Evolutionary conservation across 2,113 vertebrate genomes (phyloP).

Genomic region (Cygnus atratus): DNA sequence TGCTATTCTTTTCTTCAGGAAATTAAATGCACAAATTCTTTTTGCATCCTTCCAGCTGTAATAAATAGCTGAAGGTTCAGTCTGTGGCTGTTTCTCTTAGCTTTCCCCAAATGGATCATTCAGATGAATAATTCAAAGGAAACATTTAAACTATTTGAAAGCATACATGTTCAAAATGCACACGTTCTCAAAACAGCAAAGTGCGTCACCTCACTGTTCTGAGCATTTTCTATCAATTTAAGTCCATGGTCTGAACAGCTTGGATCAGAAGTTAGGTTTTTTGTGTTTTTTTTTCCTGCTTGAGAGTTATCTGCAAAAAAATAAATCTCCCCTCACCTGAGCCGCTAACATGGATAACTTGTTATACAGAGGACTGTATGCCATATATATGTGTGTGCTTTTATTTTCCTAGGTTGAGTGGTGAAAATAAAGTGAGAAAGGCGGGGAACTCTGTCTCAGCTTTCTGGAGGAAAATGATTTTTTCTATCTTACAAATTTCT

Average conservation of each 20-base stretch:
- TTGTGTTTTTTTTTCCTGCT: not conserved
- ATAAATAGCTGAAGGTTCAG: conserved; percentile 54
- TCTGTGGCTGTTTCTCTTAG: conserved; percentile 24
- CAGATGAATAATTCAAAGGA: conserved; percentile 51
- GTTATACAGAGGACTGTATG: not conserved
- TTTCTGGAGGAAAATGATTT: not conserved
- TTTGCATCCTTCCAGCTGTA: conserved; percentile 47
- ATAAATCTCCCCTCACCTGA: not conserved
- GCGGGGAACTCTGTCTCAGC: not conserved
- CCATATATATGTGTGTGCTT: not conserved
- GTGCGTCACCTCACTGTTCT: not conserved
- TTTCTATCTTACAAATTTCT: not conserved
- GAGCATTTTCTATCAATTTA: not conserved
- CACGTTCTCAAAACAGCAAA: not conserved
- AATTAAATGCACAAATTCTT: conserved; percentile 57
- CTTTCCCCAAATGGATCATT: conserved; percentile 38
- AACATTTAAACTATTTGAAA: conserved; percentile 50
- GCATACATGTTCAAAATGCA: not conserved
- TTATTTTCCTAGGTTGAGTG: not conserved
- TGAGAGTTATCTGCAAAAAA: not conserved
- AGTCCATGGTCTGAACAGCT: not conserved
- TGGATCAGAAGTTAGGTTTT: not conserved
- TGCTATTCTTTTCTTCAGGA: conserved; percentile 50
- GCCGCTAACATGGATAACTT: not conserved
- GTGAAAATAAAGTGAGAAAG: not conserved